Evolutionary conservation across 1,140 invertebrate genomes (phyloP).

Genomic region (Drosophila albomicans): DNA sequence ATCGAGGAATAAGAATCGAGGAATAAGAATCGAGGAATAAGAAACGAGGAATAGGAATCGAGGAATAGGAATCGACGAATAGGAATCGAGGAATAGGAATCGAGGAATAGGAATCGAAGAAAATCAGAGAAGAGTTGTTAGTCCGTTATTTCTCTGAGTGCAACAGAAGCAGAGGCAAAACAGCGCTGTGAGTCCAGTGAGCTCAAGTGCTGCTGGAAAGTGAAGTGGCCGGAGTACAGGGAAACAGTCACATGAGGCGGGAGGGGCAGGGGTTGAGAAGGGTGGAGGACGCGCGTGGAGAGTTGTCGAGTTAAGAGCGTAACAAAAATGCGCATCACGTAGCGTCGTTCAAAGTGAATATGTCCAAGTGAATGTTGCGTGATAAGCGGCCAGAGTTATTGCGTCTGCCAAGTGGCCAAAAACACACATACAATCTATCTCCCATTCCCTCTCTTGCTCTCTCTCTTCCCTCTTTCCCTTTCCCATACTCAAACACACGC

Average conservation of each 20-base stretch:
- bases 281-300: neutral
- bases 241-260: neutral
- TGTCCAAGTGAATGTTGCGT: slow-evolving; percentile 61
- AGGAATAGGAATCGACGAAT: too few species aligned
- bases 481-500: slow-evolving; percentile 39
- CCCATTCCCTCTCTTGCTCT: too few species aligned
- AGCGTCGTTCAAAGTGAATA: slow-evolving; percentile 78
- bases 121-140: neutral
- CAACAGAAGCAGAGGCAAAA: neutral
- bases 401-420: slow-evolving; percentile 48
- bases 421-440: neutral
- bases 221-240: neutral
- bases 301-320: slow-evolving; percentile 56
- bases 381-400: slow-evolving; percentile 53
- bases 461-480: neutral
- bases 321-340: slow-evolving; percentile 79
- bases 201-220: slow-evolving; percentile 7
- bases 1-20: too few species aligned
- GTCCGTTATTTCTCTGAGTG: neutral
- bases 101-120: too few species aligned
- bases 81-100: too few species aligned
- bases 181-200: slow-evolving; percentile 3
- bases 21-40: too few species aligned
- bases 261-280: too few species aligned
- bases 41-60: too few species aligned